Base-by-base conservation (phyloP, 2,113 vertebrate species). In the Lanius ludovicianus region DNA sequence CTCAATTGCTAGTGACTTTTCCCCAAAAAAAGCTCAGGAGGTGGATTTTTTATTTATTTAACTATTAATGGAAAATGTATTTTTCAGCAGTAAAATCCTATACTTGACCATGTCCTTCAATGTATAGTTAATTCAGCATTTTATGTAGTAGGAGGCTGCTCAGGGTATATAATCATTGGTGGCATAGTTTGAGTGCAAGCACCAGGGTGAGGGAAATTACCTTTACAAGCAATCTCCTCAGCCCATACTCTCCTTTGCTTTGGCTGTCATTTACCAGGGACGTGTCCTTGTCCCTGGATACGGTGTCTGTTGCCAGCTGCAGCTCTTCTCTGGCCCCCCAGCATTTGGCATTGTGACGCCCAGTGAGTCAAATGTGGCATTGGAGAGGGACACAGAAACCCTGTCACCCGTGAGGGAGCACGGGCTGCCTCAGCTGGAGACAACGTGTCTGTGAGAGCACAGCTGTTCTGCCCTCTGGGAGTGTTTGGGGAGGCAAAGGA, bases 171-270 rank as follows among this genome's bases (percentile, higher is more conserved):
- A 53, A 63, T 28, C 18, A 44, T 10, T 52, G 35, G 33, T 41
- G 14, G 25, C 17, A 37, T 0, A 10, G 22, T 44, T 25, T 35
- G 15, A 74, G 49, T 46, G 23, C 39, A 49, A 33, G 15, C 8
- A 0, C 3, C 35, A 42, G 2, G 1, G 8, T 15, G 15, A 27
- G 12, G 27, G 47, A 5, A 41, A 60, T 65, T 19, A 37, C 30
- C 41, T 33, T 76, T 37, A 28, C 19, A 56, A 83, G 65, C 21
- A 37, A 31, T 33, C 20, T 64, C 44, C 33, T 80, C 27, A 18
- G 73, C 37, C 73, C 18, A 3, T 65, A 27, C 50, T 14, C n/a
- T 47, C 37, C 60, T 55, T 64, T 60, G 27, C 74, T 73, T 50
- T 69, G 63, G 68, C 65, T 87, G 53, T n/a, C 6, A 2, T 52